Evolutionary conservation across 2,113 vertebrate genomes (phyloP).

Genomic region (Corythoichthys haematopterus): DNA sequence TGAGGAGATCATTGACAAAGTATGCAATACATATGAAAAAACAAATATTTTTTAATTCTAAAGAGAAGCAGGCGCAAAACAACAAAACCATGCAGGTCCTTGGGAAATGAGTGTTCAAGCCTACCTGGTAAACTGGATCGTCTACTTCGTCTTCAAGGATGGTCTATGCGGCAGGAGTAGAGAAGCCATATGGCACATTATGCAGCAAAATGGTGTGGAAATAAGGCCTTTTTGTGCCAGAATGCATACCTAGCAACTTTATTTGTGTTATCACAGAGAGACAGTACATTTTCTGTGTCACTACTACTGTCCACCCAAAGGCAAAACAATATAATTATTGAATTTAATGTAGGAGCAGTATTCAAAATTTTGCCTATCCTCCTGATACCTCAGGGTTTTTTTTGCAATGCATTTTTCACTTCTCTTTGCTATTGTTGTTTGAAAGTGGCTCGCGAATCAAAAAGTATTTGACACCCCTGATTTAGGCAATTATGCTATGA

Average conservation of each 20-base stretch:
- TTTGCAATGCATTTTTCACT: too few relatives aligned
- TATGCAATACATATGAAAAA: constrained; percentile 28
- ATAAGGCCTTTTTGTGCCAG: constrained; percentile 8
- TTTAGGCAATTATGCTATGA: too few relatives aligned
- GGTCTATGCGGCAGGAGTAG: constrained; percentile 78
- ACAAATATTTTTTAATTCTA: constrained; percentile 16
- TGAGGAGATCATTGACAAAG: constrained; percentile 49
- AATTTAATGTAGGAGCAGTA: too few relatives aligned
- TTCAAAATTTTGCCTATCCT: too few relatives aligned
- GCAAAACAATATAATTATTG: too few relatives aligned
- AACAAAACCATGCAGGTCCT: constrained; percentile 16
- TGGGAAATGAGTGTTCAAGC: constrained; percentile 54
- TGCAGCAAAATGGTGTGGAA: constrained; percentile 23
- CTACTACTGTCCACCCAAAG: not conserved
- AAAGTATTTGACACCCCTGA: too few relatives aligned
- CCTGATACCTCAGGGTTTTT: not conserved
- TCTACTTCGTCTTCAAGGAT: constrained; percentile 98
- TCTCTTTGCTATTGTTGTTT: too few relatives aligned
- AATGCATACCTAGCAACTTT: not conserved
- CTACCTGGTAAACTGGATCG: constrained; percentile 98
- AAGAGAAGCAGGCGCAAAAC: constrained; percentile 31
- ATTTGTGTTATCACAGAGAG: constrained; percentile 9
- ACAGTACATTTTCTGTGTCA: constrained; percentile 11
- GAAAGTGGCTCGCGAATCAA: too few relatives aligned
- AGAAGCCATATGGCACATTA: constrained; percentile 59